Evolutionary conservation across 2,888 invertebrate genomes (phyloP), one percentile per base, ranked within the genome.

Genomic region (Drosophila yooni): DNA sequence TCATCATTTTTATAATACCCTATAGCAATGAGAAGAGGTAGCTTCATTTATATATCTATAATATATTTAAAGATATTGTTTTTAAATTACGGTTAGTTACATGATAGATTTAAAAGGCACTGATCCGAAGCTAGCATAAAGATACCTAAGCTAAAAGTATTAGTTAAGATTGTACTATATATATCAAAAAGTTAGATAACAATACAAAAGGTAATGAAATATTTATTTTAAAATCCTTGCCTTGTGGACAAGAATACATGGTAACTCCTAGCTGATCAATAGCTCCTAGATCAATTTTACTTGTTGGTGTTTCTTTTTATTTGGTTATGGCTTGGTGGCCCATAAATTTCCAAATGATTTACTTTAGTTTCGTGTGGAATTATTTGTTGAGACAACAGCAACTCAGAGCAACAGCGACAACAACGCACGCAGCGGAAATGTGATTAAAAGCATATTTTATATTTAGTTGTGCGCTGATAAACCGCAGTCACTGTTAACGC

Each of bases 341-440:
- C 87, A 91, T 91, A 91, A 90, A 90, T 91, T 87, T 84, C 79
- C 79, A 91, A 91, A 91, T 91, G 91, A 92, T 91, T 91, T 91
- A 92, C 89, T 91, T 92, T 87, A 88, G 80, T 91, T 91, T 92
- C 85, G 85, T 88, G 90, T 91, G 90, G 90, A 91, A 90, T 90
- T 91, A 87, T 90, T 85, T 79, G 82, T 83, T 81, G 69, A 76
- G 68, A 56, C 82, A 68, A 60, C 65, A 61, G 40, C 68, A 36
- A 51, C 6, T 21, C 5, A 54, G 27, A 40, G 51, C 79, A 61
- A 62, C 65, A 62, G 31, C 40, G 38, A 52, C 40, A 59, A 50
- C 57, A 57, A 29, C n/a, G 40, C 7, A 50, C 69, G 48, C 81
- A 87, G 67, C 88, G 88, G 91, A 91, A 91, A 90, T 89, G 88